Evolutionary conservation across 2,888 invertebrate genomes (phyloP).

Genomic region (Willowsia nigromaculata): DNA sequence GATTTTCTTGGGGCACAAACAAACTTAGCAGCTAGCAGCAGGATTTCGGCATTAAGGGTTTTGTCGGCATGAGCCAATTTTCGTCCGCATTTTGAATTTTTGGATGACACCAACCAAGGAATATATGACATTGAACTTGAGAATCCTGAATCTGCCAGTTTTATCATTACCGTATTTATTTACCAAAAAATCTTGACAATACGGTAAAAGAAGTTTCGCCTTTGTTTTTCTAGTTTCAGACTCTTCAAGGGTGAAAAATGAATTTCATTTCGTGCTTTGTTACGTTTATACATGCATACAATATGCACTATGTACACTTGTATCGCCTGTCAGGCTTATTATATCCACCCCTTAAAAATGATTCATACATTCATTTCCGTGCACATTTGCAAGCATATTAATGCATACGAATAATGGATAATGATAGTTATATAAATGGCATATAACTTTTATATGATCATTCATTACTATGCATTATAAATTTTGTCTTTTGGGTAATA

Average conservation of each 20-base stretch:
- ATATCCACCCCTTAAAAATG: not conserved
- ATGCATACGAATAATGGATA: not conserved
- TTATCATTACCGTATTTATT: not conserved
- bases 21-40: not conserved
- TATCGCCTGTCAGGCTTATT: not conserved
- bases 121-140: slow-evolving; percentile 36
- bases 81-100: not conserved
- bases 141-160: not conserved
- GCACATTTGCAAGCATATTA: not conserved
- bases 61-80: slow-evolving; percentile 29
- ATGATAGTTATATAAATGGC: slow-evolving; percentile 3
- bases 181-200: not conserved
- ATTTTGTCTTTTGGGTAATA: not conserved
- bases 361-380: slow-evolving; percentile 14
- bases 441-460: slow-evolving; percentile 4
- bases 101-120: not conserved
- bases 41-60: slow-evolving; percentile 34
- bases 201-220: not conserved
- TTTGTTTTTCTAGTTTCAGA: not conserved
- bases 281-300: not conserved
- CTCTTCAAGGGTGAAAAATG: not conserved
- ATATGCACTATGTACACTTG: no score
- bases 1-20: not conserved
- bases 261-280: slow-evolving; percentile 21
- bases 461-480: not conserved